Conservation (phyloP, 2,113 vertebrate genomes). For the Centropus unirufus region DNA sequence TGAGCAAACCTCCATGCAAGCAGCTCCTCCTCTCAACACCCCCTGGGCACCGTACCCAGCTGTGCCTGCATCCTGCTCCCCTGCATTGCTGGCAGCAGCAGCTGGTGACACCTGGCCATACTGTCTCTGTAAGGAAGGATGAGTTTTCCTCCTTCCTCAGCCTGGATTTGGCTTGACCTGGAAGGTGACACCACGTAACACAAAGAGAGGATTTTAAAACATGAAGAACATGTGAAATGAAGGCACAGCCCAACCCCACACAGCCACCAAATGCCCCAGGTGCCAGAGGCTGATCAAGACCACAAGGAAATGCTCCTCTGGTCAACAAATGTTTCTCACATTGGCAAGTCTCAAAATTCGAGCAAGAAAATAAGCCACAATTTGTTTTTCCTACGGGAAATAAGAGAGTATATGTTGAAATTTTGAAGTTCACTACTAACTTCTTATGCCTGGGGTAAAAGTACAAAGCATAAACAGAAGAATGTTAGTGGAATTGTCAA, state of each 20-base stretch:
- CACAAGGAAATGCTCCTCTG: not conserved
- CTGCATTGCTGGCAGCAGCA: not conserved
- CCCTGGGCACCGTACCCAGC: rapidly evolving
- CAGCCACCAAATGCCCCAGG: not conserved
- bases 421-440: not conserved
- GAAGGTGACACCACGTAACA: not conserved
- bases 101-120: not conserved
- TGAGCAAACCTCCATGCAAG: not conserved
- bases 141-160: not conserved
- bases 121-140: not conserved
- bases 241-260: not conserved
- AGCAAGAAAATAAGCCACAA: not conserved
- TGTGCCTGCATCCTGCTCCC: not conserved
- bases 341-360: not conserved
- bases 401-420: not conserved
- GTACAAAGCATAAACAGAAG: not conserved
- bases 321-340: not conserved
- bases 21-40: not conserved
- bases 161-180: not conserved
- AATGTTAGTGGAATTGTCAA: not conserved
- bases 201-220: not conserved
- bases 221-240: rapidly evolving
- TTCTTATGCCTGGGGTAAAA: not conserved
- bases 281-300: not conserved
- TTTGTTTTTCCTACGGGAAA: not conserved